Base-by-base conservation (phyloP, 2,113 vertebrate genomes). In the Hipposideros armiger region DNA sequence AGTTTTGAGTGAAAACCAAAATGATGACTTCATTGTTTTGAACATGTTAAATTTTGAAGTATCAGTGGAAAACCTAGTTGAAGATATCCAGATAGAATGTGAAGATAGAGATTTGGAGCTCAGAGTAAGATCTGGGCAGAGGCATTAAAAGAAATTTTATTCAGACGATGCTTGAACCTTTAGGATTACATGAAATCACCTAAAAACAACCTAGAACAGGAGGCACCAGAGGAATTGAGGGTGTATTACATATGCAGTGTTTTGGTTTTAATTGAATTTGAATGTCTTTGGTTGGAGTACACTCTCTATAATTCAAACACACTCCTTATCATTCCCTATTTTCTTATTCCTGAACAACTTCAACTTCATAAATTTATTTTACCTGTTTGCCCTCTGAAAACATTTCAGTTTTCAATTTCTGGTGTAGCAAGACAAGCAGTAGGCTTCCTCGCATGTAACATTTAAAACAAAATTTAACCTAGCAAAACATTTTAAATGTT, bases 391-490 rank as follows among this genome's bases (percentile, higher is more conserved):
- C 9, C 8, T 73, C 66, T 94, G 32, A 62, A 94, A 81, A 74
- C 85, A 94, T 81, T 96, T 81, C 66, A 64, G 20, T 69, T 91
- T 86, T 80, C n/a, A 80, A 80, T 73, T 80, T 58, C 40, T 93
- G 14, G 9, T 62, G 11, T 74, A 67, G 30, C 81, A 73, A 80
- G 67, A 64, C 88, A 50, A 88, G 9, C 26, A 60, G 28, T 54
- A 28, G 22, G 22, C 36, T 78, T 84, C 62, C 56, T 72, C 80
- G 66, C 47, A 77, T 26, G 90, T 42, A 73, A 50, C 32, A 90
- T 72, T 85, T 40, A 93, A 93, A 84, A 93, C 32, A 78, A 66
- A 72, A 26, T 72, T 90, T 90, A 90, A 90, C 19, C 50, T 91
- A 67, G 42, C 22, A 70, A 87, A 74, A 85, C 76, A 91, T 26